Percentiles rank a stretch among this genome's conserved stretches.
Evolutionary conservation across 2,888 invertebrate genomes (phyloP).

Genomic region (Deladenus siricidicola): DNA sequence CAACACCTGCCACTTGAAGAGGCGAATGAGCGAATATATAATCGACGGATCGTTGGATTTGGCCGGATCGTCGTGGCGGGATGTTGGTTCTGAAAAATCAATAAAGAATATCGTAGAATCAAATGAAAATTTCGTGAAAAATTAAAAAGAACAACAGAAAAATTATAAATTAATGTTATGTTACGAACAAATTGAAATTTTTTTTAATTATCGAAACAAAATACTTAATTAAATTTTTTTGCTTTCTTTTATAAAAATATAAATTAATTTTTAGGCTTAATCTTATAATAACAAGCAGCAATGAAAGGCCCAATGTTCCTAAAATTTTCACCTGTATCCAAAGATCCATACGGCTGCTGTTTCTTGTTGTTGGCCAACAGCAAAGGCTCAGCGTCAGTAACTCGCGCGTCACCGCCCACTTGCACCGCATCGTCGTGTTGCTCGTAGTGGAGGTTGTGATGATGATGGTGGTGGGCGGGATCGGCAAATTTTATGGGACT

Average conservation of each 20-base stretch:
- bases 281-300: too few relatives aligned
- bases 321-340: too few relatives aligned
- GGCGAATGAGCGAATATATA: slow-evolving; percentile 29
- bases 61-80: neutral
- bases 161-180: too few relatives aligned
- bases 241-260: too few relatives aligned
- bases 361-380: too few relatives aligned
- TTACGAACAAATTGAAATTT: too few relatives aligned
- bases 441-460: too few relatives aligned
- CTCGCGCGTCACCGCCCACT: neutral
- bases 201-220: neutral
- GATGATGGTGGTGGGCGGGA: neutral
- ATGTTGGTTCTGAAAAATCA: neutral
- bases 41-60: slow-evolving; percentile 29
- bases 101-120: neutral
- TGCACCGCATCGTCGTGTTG: neutral
- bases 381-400: neutral
- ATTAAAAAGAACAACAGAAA: neutral
- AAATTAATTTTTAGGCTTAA: too few relatives aligned
- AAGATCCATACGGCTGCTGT: too few relatives aligned
- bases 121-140: neutral
- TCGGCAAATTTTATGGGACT: neutral
- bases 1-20: slow-evolving; percentile 32
- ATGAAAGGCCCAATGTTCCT: too few relatives aligned
- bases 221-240: too few relatives aligned